Conservation (phyloP, 2,113 vertebrate genomes). For the Microcebus jonahi region DNA sequence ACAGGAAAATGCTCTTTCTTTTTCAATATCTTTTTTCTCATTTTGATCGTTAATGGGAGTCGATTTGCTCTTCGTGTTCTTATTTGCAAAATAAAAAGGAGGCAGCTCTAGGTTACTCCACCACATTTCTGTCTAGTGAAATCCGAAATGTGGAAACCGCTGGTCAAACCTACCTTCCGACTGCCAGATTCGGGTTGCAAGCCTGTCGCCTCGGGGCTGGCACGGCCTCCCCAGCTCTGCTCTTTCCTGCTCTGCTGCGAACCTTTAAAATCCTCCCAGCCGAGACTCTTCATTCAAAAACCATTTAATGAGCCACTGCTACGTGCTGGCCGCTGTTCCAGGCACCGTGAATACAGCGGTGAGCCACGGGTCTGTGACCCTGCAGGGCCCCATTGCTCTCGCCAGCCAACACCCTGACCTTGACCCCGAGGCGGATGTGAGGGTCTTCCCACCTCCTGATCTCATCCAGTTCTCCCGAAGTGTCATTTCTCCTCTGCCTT, state of each 20-base stretch:
- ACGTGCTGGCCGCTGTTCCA: neutral
- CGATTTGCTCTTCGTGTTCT: neutral
- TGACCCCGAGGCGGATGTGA: neutral
- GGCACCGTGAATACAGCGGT: neutral
- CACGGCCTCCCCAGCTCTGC: neutral
- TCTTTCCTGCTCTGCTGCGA: neutral
- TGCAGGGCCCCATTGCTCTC: neutral
- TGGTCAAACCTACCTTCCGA: neutral
- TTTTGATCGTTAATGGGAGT: neutral
- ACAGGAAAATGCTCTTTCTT: neutral
- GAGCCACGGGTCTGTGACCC: accelerated
- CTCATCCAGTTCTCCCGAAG: too few relatives aligned
- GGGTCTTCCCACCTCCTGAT: neutral
- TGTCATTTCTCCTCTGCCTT: neutral
- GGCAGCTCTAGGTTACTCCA: neutral
- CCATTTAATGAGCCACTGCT: neutral
- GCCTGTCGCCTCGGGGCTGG: accelerated
- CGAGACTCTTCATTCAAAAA: neutral
- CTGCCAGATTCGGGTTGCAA: neutral
- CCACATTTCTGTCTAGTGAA: neutral
- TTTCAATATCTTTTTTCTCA: neutral
- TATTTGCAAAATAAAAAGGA: neutral
- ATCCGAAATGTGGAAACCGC: neutral
- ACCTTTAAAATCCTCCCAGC: neutral
- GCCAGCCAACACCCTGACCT: neutral